Percentiles rank a stretch among this genome's conserved stretches.
Evolutionary conservation across 2,797 vertebrate genomes (phyloP).

Genomic region (Alosa sapidissima): DNA sequence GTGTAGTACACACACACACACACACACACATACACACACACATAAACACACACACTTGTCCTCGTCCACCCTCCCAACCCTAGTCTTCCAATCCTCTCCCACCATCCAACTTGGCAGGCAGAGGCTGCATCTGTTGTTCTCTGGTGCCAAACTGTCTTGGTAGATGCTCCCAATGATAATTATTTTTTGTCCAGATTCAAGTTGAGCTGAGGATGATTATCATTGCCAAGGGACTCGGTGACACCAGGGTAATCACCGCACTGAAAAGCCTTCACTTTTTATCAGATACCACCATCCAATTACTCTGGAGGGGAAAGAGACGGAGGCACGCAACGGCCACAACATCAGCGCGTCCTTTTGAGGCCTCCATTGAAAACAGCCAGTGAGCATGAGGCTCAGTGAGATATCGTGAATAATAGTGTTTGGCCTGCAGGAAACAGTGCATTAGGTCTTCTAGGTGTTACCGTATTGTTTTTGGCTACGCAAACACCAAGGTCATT

Average conservation of each 20-base stretch:
- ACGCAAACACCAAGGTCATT: too few species aligned
- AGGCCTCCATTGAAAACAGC: neutral
- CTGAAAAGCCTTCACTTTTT: slow-evolving; percentile 50
- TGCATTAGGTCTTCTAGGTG: too few species aligned
- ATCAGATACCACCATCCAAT: slow-evolving; percentile 31
- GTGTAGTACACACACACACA: slow-evolving; percentile 8
- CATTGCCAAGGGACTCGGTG: slow-evolving; percentile 53
- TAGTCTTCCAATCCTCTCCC: neutral
- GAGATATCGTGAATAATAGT: too few species aligned
- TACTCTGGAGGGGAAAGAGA: slow-evolving; percentile 33
- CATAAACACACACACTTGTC: too few species aligned
- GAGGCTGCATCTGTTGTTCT: slow-evolving; percentile 52
- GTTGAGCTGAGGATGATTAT: slow-evolving; percentile 51
- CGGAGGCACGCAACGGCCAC: too few species aligned
- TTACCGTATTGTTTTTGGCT: too few species aligned
- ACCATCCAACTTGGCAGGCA: slow-evolving; percentile 32
- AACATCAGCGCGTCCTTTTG: neutral
- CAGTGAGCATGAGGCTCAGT: neutral
- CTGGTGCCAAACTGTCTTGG: slow-evolving; percentile 47
- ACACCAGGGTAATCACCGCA: slow-evolving; percentile 51
- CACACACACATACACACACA: neutral
- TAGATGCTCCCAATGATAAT: slow-evolving; percentile 41
- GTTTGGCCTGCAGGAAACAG: too few species aligned
- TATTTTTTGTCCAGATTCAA: slow-evolving; percentile 49
- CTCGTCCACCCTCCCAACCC: too few species aligned